Conservation (phyloP, 2,113 vertebrate species). For the Phylloscopus trochiloides region DNA sequence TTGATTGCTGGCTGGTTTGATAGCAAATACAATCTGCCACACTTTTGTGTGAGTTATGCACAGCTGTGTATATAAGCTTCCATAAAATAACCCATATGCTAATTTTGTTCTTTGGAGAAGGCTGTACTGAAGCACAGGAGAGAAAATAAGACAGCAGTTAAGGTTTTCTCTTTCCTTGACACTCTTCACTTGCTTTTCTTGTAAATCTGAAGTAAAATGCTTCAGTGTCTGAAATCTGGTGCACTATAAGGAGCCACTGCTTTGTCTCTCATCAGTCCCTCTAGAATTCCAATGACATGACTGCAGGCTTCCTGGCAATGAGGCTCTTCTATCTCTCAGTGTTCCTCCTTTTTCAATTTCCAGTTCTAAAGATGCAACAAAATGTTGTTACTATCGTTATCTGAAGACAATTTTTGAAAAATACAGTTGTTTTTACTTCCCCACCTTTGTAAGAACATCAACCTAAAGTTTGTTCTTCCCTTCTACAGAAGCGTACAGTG, state of each 20-base stretch:
- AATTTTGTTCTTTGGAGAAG: background rate
- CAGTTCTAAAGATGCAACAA: background rate
- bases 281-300: background rate
- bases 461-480: background rate
- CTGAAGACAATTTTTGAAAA: background rate
- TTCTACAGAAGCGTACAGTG: background rate
- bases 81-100: background rate
- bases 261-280: background rate
- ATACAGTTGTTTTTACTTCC: background rate
- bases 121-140: background rate
- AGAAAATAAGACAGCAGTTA: background rate
- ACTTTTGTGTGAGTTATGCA: background rate
- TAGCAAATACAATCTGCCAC: constrained; percentile 20
- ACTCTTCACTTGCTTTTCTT: background rate
- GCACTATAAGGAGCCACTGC: background rate
- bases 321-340: background rate
- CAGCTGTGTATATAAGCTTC: background rate
- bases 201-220: background rate
- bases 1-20: constrained; percentile 2
- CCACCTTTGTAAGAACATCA: background rate
- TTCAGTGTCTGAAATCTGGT: background rate
- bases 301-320: background rate
- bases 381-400: background rate
- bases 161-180: background rate
- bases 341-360: background rate